Evolutionary conservation across 1,140 invertebrate genomes (phyloP).

Genomic region (Drosophila sproati): DNA sequence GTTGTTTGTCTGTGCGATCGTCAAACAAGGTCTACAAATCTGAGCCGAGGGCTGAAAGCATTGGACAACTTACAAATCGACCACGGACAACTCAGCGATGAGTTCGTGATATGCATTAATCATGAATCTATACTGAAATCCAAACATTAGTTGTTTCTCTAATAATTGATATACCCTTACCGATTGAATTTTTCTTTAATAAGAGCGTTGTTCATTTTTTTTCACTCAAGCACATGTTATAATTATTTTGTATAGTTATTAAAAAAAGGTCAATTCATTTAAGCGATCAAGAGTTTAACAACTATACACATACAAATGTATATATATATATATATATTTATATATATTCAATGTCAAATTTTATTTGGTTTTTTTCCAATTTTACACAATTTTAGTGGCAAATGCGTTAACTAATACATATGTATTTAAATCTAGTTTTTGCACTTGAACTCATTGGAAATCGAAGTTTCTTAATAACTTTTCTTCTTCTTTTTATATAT

Average conservation of each 20-base stretch:
- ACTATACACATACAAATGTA: neutral
- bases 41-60: neutral
- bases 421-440: neutral
- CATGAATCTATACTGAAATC: constrained; percentile 1
- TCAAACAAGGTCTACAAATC: constrained; percentile 18
- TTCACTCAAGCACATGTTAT: neutral
- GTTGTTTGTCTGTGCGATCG: neutral
- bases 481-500: neutral
- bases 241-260: neutral
- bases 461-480: neutral
- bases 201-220: neutral
- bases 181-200: too few relatives aligned
- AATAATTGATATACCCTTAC: too few relatives aligned
- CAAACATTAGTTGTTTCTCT: neutral
- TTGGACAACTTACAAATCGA: neutral
- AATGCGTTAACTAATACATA: neutral
- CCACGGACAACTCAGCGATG: constrained; percentile 7
- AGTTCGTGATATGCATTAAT: constrained; percentile 26
- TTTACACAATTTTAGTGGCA: neutral
- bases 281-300: neutral
- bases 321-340: neutral
- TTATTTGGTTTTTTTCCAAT: neutral
- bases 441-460: neutral
- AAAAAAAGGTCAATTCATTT: neutral
- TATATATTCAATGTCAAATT: constrained; percentile 1